Evolutionary conservation across 2,888 invertebrate genomes (phyloP).

Genomic region (Apomyelois bistriatella): DNA sequence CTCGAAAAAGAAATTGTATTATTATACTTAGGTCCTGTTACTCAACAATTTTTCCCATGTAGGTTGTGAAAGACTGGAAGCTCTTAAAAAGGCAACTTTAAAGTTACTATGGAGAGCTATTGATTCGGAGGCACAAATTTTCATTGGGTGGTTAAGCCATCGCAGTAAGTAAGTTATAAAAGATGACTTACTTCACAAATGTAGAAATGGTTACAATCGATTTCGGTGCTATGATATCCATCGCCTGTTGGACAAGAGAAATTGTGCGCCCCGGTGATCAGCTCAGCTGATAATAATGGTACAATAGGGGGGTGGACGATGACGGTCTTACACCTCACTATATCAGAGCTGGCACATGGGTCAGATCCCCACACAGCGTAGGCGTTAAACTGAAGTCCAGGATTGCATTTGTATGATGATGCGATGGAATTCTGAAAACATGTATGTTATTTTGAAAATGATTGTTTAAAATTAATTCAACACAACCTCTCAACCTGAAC

Average conservation of each 20-base stretch:
- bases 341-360: not conserved
- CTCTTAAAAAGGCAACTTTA: too few relatives aligned
- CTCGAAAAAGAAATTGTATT: too few relatives aligned
- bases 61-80: too few relatives aligned
- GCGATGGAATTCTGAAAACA: constrained; percentile 2
- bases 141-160: too few relatives aligned
- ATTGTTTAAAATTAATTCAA: too few relatives aligned
- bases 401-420: constrained; percentile 3
- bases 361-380: not conserved
- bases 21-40: too few relatives aligned
- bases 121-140: too few relatives aligned
- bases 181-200: not conserved
- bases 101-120: too few relatives aligned
- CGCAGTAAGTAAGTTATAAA: too few relatives aligned
- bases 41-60: too few relatives aligned
- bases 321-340: constrained; percentile 1
- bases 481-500: too few relatives aligned
- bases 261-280: not conserved
- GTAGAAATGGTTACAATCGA: not conserved
- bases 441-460: not conserved
- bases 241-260: not conserved
- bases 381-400: constrained; percentile 1
- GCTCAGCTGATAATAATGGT: not conserved
- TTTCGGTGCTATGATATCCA: not conserved
- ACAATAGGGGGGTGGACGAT: not conserved